Percentiles rank a stretch among this genome's conserved stretches.
Conservation (phyloP, 2,113 vertebrate species). For the Passer domesticus region DNA sequence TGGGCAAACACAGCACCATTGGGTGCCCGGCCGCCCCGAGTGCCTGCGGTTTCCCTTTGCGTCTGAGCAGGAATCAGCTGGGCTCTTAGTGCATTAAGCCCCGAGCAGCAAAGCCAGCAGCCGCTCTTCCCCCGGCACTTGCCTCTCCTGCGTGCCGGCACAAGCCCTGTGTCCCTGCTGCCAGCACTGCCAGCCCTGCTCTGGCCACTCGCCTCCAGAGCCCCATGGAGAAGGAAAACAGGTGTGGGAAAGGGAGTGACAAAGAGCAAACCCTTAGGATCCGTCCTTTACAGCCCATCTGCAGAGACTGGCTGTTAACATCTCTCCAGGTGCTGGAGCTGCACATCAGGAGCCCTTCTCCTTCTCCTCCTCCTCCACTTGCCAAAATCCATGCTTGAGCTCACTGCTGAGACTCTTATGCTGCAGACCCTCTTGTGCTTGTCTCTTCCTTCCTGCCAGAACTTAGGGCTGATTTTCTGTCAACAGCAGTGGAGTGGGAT, state of each 20-base stretch:
- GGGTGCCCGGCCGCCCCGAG: background rate
- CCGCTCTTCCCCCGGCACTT: background rate
- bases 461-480: background rate
- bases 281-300: background rate
- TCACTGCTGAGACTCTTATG: background rate
- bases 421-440: background rate
- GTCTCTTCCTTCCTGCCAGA: background rate
- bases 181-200: background rate
- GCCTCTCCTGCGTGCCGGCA: background rate
- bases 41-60: background rate
- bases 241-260: background rate
- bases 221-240: rapidly evolving
- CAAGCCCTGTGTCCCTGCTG: background rate
- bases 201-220: background rate
- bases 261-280: background rate
- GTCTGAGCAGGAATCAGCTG: constrained; percentile 37
- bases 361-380: background rate
- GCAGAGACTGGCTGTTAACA: background rate
- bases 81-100: constrained; percentile 54
- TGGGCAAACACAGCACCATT: background rate
- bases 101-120: constrained; percentile 23
- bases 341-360: background rate
- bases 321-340: background rate
- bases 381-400: rapidly evolving
- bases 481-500: background rate